These are phyloP conservation scores for Chloroceryle aenea DNA, from an alignment of 2,113 vertebrate species.

Conservation along the genomic window DNA sequence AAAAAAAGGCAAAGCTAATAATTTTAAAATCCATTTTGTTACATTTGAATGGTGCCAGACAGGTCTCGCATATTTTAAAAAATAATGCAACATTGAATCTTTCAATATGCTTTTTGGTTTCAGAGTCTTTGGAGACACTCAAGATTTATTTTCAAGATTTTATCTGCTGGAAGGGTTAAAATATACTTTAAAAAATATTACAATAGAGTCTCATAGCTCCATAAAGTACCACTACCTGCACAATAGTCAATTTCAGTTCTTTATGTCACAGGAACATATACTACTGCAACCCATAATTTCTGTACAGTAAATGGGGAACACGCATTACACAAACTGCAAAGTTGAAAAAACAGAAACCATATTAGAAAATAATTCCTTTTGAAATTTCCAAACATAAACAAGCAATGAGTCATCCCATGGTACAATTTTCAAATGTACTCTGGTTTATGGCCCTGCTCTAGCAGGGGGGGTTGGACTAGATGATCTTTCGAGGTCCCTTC, in stretches of 20 bases:
- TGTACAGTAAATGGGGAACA: neutral
- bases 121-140: neutral
- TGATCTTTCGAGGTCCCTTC: too few species aligned
- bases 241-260: neutral
- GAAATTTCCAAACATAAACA: neutral
- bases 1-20: neutral
- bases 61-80: neutral
- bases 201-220: neutral
- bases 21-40: neutral
- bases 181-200: neutral
- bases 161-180: neutral
- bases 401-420: neutral
- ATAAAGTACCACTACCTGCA: neutral
- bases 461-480: too few species aligned
- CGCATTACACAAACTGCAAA: neutral
- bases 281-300: neutral
- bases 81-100: neutral
- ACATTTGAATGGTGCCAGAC: neutral
- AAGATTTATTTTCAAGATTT: neutral
- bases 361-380: neutral
- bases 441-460: neutral
- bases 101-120: neutral
- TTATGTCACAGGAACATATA: neutral
- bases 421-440: neutral
- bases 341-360: neutral